Conservation (phyloP, 2,888 invertebrate genomes). For the Trypoxylon attenuatum region DNA sequence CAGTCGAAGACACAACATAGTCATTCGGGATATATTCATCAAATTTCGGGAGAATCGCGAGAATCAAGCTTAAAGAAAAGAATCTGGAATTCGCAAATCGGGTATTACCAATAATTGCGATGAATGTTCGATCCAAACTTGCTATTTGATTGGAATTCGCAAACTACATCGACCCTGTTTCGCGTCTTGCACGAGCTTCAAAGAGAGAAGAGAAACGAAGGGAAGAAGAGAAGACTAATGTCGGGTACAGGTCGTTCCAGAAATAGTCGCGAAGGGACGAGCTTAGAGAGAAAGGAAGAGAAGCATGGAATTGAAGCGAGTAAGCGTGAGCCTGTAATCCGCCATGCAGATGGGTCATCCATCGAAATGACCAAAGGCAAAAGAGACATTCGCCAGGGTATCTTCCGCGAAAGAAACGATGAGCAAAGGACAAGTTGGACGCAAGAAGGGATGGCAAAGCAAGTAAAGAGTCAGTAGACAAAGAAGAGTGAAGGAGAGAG, state of each 20-base stretch:
- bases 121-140: no score
- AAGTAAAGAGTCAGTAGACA: background rate
- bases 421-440: background rate
- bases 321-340: no score
- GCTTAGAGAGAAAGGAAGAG: background rate
- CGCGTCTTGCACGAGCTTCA: background rate
- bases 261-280: constrained; percentile 8
- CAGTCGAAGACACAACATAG: no score
- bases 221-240: no score
- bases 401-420: background rate
- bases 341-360: no score
- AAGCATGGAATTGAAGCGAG: background rate
- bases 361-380: background rate
- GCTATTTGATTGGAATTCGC: background rate
- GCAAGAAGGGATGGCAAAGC: background rate
- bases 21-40: background rate
- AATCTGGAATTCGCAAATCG: no score
- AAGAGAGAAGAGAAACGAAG: background rate
- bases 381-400: background rate
- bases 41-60: background rate
- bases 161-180: background rate
- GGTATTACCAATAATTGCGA: no score
- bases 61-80: no score
- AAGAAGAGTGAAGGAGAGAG: background rate
- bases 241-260: constrained; percentile 6